A percentile compares a stretch with the other conserved stretches of the same genome.
Evolutionary conservation across 2,797 vertebrate species (phyloP).

Genomic region (Notoglanidium macrostoma): DNA sequence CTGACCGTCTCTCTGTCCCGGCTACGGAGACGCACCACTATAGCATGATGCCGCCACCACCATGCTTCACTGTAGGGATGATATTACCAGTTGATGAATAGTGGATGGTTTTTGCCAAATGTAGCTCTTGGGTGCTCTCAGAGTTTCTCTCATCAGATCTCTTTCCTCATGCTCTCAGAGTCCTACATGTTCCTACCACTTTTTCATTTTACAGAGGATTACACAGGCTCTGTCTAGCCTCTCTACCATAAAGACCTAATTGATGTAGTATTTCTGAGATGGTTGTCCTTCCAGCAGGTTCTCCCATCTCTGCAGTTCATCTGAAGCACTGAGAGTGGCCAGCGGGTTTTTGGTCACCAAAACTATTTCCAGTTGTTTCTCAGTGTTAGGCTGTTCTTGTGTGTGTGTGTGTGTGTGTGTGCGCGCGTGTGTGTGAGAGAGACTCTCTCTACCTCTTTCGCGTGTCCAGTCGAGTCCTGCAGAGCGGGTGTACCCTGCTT

Average conservation of each 20-base stretch:
- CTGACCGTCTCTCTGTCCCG: background rate
- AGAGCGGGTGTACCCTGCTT: slow-evolving; percentile 60
- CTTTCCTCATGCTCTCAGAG: no score
- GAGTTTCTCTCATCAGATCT: no score
- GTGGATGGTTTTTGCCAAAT: background rate
- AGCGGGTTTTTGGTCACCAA: no score
- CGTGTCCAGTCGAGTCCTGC: slow-evolving; percentile 54
- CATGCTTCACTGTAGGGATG: background rate
- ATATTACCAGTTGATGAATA: background rate
- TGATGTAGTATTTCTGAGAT: no score
- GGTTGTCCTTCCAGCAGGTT: no score
- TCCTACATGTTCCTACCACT: no score
- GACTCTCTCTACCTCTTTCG: slow-evolving; percentile 44
- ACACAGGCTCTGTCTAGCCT: no score
- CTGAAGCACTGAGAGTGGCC: no score
- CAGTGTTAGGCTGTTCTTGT: background rate
- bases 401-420: background rate
- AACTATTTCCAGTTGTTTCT: background rate
- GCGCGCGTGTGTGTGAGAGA: background rate
- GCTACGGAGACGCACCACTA: no score
- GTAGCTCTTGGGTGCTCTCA: background rate
- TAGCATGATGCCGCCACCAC: background rate
- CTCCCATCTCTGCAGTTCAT: no score
- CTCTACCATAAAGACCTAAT: no score
- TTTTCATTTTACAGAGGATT: no score